phyloP scores from a whole-genome alignment of 2,113 vertebrate species.

The Halcyon senegalensis region DNA sequence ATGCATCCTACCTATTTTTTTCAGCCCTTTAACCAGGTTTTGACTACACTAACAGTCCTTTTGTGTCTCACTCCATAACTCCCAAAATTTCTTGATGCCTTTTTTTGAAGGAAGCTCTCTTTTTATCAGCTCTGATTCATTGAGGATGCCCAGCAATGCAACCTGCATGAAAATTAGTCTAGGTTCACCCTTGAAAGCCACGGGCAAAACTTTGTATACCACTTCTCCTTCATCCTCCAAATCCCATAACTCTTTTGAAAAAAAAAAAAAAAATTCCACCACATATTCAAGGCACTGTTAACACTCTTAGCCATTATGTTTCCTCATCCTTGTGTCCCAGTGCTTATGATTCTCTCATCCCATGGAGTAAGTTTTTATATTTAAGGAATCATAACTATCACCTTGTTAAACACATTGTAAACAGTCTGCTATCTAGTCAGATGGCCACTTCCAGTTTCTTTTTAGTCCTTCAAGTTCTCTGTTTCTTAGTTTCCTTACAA shows the following conservation, averaged over 20 bases:
- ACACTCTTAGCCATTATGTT: background rate
- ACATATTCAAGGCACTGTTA: background rate
- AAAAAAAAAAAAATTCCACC: background rate
- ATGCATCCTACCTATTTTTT: background rate
- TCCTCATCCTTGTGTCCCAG: background rate
- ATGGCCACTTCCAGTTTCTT: background rate
- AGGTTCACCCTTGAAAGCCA: background rate
- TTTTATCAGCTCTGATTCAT: background rate
- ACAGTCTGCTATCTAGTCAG: background rate
- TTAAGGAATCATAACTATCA: background rate
- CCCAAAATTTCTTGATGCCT: background rate
- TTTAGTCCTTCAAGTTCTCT: background rate
- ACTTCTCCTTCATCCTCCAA: background rate
- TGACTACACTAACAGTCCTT: background rate
- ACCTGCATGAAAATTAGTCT: background rate
- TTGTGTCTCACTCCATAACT: background rate
- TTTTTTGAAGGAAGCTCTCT: background rate
- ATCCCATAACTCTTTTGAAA: background rate
- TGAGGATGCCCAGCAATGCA: background rate
- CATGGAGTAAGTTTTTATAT: background rate
- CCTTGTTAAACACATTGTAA: background rate
- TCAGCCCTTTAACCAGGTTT: background rate
- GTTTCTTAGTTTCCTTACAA: background rate
- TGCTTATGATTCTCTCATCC: background rate
- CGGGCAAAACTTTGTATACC: background rate